phyloP scores from a whole-genome alignment of 2,113 vertebrate species.

The Anseranas semipalmata region DNA sequence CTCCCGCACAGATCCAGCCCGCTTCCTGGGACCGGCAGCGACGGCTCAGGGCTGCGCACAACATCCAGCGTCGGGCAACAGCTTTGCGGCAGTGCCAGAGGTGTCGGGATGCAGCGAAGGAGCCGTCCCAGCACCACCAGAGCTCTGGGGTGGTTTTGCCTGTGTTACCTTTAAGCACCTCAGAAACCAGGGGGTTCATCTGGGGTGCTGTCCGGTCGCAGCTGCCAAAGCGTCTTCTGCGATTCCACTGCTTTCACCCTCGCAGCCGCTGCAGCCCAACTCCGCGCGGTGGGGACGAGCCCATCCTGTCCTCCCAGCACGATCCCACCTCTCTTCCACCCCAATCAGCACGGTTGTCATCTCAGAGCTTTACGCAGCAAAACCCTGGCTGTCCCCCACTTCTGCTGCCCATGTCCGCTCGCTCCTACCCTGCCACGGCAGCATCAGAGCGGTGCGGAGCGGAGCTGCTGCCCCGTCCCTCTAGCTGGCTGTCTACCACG shows the following conservation, averaged over 20 bases:
- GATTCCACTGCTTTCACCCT: background rate
- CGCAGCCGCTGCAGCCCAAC: too few species aligned
- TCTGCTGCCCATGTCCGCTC: background rate
- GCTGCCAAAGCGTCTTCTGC: background rate
- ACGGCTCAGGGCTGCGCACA: fast-evolving
- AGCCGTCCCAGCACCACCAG: fast-evolving
- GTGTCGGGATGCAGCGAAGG: fast-evolving
- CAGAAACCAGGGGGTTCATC: fast-evolving
- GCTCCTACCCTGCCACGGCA: too few species aligned
- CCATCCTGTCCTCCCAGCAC: background rate
- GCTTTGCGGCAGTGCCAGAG: background rate
- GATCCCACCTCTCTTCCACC: background rate
- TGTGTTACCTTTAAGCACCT: background rate
- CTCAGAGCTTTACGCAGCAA: background rate
- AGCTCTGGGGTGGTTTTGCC: fast-evolving
- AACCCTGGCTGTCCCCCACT: fast-evolving
- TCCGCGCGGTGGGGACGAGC: too few species aligned
- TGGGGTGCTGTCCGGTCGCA: background rate
- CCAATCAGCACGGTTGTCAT: background rate
- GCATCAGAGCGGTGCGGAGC: background rate
- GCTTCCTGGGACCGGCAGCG: background rate
- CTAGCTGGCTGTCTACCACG: fast-evolving
- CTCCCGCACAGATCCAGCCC: background rate
- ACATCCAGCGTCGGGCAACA: too few species aligned
- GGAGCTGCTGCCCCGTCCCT: background rate